These are phyloP conservation scores for Gila robusta DNA, from an alignment of 2,797 vertebrate genomes.

Conservation along the genomic window DNA sequence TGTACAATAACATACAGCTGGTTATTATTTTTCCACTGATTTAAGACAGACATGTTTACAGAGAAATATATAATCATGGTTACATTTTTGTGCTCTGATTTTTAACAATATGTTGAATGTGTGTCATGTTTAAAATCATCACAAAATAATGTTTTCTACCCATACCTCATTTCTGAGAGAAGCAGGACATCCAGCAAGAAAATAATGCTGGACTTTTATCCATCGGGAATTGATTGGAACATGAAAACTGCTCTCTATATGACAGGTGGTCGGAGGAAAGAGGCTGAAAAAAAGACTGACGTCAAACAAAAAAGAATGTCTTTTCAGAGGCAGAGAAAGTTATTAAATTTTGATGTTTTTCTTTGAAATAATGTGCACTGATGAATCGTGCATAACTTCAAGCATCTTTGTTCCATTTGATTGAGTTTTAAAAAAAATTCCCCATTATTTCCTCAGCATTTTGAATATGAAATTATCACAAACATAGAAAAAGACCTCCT, in stretches of 20 bases:
- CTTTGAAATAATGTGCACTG: slow-evolving; percentile 1
- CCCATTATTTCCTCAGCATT: no score
- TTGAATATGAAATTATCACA: neutral
- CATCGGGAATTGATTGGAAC: slow-evolving; percentile 1
- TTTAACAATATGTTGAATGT: neutral
- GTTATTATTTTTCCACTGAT: slow-evolving; percentile 27
- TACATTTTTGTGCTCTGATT: neutral
- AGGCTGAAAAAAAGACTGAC: neutral
- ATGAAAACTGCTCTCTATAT: slow-evolving; percentile 11
- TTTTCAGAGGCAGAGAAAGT: neutral
- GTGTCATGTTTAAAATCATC: neutral
- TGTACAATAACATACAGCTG: slow-evolving; percentile 27
- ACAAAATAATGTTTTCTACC: neutral
- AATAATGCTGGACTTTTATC: slow-evolving; percentile 1
- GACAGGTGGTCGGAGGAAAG: slow-evolving; percentile 8
- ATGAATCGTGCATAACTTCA: neutral
- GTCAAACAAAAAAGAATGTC: neutral
- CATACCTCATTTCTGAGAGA: slow-evolving; percentile 16
- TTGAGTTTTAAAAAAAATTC: neutral
- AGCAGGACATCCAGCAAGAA: neutral
- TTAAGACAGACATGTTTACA: slow-evolving; percentile 24
- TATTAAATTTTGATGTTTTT: neutral
- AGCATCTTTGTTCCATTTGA: neutral
- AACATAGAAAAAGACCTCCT: neutral
- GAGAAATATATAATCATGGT: neutral